Evolutionary conservation across 2,888 invertebrate species (phyloP).

Genomic region (Chaetogeoica ovagalla): DNA sequence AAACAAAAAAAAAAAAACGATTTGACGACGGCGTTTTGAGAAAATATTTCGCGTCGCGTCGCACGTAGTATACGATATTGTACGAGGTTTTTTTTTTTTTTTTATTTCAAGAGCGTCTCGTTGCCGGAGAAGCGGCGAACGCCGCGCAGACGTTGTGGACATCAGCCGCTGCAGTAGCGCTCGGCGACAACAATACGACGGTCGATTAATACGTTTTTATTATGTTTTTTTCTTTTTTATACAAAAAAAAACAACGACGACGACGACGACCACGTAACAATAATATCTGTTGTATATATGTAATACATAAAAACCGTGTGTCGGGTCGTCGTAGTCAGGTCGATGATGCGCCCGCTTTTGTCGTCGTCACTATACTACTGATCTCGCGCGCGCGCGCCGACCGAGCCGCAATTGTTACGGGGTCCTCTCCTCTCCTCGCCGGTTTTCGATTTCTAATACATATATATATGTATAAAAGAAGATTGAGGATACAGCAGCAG

Average conservation of each 20-base stretch:
- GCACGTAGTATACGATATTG: too few species aligned
- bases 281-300: neutral
- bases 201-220: slow-evolving; percentile 37
- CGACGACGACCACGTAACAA: neutral
- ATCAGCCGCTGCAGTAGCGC: too few species aligned
- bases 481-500: neutral
- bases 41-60: too few species aligned
- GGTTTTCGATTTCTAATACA: slow-evolving; percentile 47
- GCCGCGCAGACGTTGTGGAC: too few species aligned
- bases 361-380: too few species aligned
- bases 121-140: too few species aligned
- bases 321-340: slow-evolving; percentile 10
- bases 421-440: slow-evolving; percentile 13
- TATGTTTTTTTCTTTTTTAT: neutral
- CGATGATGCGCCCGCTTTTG: slow-evolving; percentile 42
- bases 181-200: slow-evolving; percentile 29
- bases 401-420: slow-evolving; percentile 15
- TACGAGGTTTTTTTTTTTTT: too few species aligned
- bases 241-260: neutral
- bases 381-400: slow-evolving; percentile 1
- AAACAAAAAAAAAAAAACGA: too few species aligned
- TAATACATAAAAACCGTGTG: slow-evolving; percentile 4
- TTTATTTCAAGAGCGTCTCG: too few species aligned
- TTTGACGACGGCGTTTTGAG: too few species aligned
- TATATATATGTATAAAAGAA: too few species aligned